Base-by-base conservation (phyloP, 1,140 invertebrate species). In the Sogatella furcifera region DNA sequence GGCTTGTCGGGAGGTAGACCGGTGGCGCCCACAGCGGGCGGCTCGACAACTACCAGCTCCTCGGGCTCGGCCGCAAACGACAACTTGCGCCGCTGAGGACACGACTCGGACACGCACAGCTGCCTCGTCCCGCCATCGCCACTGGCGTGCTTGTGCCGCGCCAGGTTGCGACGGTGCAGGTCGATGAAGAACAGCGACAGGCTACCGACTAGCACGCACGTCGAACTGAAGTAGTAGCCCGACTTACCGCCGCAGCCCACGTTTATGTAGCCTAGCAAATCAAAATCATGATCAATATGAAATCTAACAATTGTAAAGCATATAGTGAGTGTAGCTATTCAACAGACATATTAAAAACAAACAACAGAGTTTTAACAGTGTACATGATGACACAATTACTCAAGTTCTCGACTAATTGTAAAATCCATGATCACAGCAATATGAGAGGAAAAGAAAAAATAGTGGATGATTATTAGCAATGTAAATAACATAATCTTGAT, bases 141-240 rank as follows among this genome's bases (percentile, higher is more conserved):
- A n/a, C 34, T 13, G 34, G 70, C 69, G 71, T 86, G 83, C 72
- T 86, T 87, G 62, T 86, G 83, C 24, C 76, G 70, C 3, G 81
- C 78, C 49, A 88, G 78, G 63, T 81, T 84, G 56, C 86, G 76
- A 58, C 83, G 78, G 69, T 91, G 86, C 22, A 90, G 74, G 69
- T 90, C 87, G 56, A 90, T 88, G 64, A 89, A 82, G 72, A 90
- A 90, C 42, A 92, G 77, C 1, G 84, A 81, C 56, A 89, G 76
- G 59, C 85, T 85, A 13, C 88, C 88, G 42, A 88, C 77, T 24
- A 90, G 74, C 11, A 86, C 84, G 68, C 86, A 88, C 1, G 83
- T 82, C 4, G 86, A 87, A 69, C 87, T 88, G 72, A 90, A 87
- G 72, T 89, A 90, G 72, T 89, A 92, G 6, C 88, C 88, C 9